A percentile compares a stretch with the other conserved stretches of the same genome.
These are phyloP conservation scores for Acrocyrtus sp. DNA, from an alignment of 2,888 invertebrate species.

Conservation along the genomic window DNA sequence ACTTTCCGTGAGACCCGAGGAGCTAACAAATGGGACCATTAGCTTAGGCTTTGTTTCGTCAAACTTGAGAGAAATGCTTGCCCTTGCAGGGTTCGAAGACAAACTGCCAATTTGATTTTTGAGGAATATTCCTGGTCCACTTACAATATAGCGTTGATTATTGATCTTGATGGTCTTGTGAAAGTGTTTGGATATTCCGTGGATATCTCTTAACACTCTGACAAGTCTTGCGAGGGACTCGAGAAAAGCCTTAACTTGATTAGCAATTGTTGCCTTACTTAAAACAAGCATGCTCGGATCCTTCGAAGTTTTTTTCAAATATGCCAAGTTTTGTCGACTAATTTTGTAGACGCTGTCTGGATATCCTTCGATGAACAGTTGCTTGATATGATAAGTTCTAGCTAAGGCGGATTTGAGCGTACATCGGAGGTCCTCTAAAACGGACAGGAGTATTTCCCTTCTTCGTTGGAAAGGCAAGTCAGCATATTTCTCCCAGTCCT, in stretches of 20 bases:
- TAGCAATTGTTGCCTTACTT: constrained; percentile 35
- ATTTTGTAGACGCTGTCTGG: constrained; percentile 36
- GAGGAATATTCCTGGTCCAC: not conserved
- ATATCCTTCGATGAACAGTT: constrained; percentile 42
- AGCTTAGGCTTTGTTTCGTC: constrained; percentile 6
- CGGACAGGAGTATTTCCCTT: constrained; percentile 44
- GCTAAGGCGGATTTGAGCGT: constrained; percentile 18
- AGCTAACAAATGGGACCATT: constrained; percentile 12
- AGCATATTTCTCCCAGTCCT: constrained; percentile 40
- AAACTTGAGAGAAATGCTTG: not conserved
- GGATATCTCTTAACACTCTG: constrained; percentile 5
- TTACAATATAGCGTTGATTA: not conserved
- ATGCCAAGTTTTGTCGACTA: constrained; percentile 19
- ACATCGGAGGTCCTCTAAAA: constrained; percentile 48
- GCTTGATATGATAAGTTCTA: constrained; percentile 27
- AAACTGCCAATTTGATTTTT: not conserved
- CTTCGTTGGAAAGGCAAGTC: constrained; percentile 39
- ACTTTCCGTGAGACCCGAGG: constrained; percentile 9
- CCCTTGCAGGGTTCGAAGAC: too few relatives aligned
- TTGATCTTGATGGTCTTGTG: constrained; percentile 6
- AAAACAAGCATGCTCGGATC: constrained; percentile 29
- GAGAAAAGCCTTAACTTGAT: constrained; percentile 29
- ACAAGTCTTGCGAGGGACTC: constrained; percentile 18
- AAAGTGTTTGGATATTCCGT: constrained; percentile 25
- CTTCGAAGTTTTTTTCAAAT: constrained; percentile 35